phyloP scores from a whole-genome alignment of 37 sponge, comb jelly and placozoan species.

The Cliona cf. orientalis region DNA sequence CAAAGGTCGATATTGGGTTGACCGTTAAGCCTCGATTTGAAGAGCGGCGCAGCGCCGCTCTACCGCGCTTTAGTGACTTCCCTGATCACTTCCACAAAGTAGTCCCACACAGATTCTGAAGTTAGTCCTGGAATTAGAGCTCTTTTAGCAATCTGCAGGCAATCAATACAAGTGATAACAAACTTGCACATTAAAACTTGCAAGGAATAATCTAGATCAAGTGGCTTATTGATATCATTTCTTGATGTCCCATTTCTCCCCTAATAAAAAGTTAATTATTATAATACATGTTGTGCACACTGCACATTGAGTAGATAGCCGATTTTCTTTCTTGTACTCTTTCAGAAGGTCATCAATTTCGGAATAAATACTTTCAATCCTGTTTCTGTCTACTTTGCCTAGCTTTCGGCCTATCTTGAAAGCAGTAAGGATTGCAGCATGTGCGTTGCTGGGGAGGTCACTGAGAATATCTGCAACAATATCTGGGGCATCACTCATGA shows the following conservation, averaged over 20 bases:
- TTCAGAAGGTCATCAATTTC: background rate
- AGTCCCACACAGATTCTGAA: background rate
- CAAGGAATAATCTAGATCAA: too few relatives aligned
- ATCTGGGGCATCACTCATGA: background rate
- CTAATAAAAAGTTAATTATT: background rate
- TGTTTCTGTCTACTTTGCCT: background rate
- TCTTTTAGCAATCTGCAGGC: background rate
- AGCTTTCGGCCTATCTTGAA: background rate
- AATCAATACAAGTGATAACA: background rate
- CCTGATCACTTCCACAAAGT: background rate
- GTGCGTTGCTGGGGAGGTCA: background rate
- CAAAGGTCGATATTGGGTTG: too few relatives aligned
- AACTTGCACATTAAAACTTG: background rate
- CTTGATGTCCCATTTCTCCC: too few relatives aligned
- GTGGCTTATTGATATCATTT: too few relatives aligned
- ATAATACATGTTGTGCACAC: conserved; percentile 23
- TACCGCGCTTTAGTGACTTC: too few relatives aligned
- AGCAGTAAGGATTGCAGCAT: background rate
- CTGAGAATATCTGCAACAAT: background rate
- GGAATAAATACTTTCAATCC: background rate
- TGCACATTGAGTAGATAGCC: conserved; percentile 26
- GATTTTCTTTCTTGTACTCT: background rate
- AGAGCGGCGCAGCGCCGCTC: too few relatives aligned
- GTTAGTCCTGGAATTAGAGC: background rate
- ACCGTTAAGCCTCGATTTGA: too few relatives aligned